Conservation (phyloP, 2,797 vertebrate species). For the Graptemys geographica region DNA sequence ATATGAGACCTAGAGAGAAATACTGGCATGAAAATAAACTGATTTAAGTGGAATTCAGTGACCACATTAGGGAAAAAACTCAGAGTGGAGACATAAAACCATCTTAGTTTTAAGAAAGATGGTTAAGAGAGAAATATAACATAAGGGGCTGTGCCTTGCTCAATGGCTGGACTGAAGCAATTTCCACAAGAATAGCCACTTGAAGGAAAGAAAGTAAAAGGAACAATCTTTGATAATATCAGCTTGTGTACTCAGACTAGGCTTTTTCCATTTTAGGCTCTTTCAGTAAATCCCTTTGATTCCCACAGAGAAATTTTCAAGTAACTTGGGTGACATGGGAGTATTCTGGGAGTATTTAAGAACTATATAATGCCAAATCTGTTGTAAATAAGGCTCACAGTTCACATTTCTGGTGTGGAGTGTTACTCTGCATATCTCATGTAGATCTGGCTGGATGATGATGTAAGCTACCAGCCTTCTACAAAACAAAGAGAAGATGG, state of each 20-base stretch:
- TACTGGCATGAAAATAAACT: conserved; percentile 2
- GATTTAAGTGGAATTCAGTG: conserved; percentile 10
- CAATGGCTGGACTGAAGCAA: not conserved
- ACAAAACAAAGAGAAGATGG: not conserved
- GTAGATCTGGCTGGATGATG: not conserved
- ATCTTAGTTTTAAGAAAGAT: not conserved
- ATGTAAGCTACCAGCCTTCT: not conserved
- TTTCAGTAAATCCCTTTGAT: not conserved
- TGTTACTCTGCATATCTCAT: not conserved
- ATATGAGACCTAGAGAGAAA: not conserved
- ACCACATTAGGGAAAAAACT: not conserved
- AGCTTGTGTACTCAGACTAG: not conserved
- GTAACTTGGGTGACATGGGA: too few relatives aligned
- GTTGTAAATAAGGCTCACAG: not conserved
- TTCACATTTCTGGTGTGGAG: too few relatives aligned
- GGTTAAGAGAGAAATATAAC: not conserved
- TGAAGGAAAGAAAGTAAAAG: not conserved
- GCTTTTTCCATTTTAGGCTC: not conserved
- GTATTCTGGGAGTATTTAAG: too few relatives aligned
- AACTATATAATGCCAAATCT: not conserved
- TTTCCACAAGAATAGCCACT: not conserved
- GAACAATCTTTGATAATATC: not conserved
- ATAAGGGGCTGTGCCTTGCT: not conserved
- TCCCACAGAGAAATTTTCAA: not conserved
- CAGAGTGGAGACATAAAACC: not conserved